Percentiles rank a stretch among this genome's conserved stretches.
Conservation (phyloP, 2,888 invertebrate species). For the Mylabris sibirica region DNA sequence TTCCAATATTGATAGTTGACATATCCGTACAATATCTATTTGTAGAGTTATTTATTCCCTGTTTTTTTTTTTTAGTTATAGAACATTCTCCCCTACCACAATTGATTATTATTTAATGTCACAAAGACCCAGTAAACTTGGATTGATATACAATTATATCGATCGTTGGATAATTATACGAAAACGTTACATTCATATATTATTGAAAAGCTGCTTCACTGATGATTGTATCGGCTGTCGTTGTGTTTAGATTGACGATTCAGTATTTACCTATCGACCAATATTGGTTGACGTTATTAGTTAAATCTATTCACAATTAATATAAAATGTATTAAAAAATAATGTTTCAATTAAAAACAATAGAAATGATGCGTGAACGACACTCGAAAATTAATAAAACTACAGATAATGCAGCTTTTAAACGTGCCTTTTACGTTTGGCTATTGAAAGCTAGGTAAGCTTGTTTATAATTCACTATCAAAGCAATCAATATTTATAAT, state of each 20-base stretch:
- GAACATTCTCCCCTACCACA: neutral
- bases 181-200: neutral
- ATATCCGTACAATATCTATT: neutral
- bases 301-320: no score
- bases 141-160: constrained; percentile 1
- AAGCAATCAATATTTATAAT: constrained; percentile 2
- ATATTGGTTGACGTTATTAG: neutral
- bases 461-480: neutral
- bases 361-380: constrained; percentile 28
- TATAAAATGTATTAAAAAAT: neutral
- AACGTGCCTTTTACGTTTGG: constrained; percentile 49
- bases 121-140: neutral
- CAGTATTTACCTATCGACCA: constrained; percentile 10
- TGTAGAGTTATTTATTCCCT: neutral
- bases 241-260: constrained; percentile 7
- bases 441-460: constrained; percentile 47
- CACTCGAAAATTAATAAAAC: constrained; percentile 29
- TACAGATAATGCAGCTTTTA: constrained; percentile 34
- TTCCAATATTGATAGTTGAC: no score
- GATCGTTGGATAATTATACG: neutral
- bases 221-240: constrained; percentile 12
- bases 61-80: neutral
- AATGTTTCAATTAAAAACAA: constrained; percentile 14
- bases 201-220: neutral
- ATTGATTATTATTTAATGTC: neutral